A percentile compares a stretch with the other conserved stretches of the same genome.
Conservation (phyloP, 2,888 invertebrate species). For the Syrphus vitripennis region DNA sequence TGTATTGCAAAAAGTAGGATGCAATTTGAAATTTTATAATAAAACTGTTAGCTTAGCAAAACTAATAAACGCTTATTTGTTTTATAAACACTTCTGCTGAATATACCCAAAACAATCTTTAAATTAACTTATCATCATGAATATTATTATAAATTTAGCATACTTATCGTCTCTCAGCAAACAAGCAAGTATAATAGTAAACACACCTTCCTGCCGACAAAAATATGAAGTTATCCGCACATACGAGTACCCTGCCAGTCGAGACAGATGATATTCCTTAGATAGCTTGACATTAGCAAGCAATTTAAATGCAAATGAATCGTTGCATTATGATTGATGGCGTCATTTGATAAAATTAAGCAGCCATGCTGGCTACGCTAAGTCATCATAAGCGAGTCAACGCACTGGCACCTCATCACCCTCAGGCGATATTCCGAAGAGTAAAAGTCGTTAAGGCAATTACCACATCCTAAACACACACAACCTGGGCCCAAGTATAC, state of each 20-base stretch:
- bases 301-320: constrained; percentile 81
- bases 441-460: constrained; percentile 71
- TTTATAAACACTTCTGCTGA: constrained; percentile 42
- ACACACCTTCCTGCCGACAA: neutral
- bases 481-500: constrained; percentile 47
- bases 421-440: constrained; percentile 68
- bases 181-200: neutral
- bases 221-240: neutral
- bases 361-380: constrained; percentile 66
- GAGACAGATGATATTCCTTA: constrained; percentile 78
- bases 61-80: constrained; percentile 24
- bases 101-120: neutral
- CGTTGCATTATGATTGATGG: constrained; percentile 78
- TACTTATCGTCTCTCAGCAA: neutral
- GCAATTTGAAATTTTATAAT: neutral
- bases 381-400: constrained; percentile 62
- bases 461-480: constrained; percentile 71
- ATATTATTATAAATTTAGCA: neutral
- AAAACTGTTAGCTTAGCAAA: neutral
- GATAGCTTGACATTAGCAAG: constrained; percentile 81
- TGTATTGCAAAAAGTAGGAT: neutral
- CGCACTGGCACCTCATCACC: constrained; percentile 70
- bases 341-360: constrained; percentile 76
- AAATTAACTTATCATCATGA: constrained; percentile 60
- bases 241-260: neutral